Percentiles rank a stretch among this genome's conserved stretches.
Conservation (phyloP, 2,888 invertebrate genomes). For the Venustoraphidia nigricollis region DNA sequence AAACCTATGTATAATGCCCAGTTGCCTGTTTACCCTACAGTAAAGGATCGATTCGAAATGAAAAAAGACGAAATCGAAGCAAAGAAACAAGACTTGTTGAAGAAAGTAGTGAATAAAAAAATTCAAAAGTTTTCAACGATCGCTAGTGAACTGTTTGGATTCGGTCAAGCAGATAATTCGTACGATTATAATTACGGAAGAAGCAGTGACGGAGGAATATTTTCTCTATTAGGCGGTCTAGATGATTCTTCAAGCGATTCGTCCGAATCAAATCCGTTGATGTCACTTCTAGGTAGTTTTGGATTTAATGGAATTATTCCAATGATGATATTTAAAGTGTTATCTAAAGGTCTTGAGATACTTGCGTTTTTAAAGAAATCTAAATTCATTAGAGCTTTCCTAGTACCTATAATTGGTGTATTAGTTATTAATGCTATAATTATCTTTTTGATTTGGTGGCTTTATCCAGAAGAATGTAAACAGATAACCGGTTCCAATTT, state of each 20-base stretch:
- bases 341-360: neutral
- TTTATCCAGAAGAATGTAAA: conserved; percentile 2
- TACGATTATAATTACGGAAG: no score
- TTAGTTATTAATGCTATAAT: conserved; percentile 1
- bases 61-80: no score
- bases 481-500: no score
- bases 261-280: neutral
- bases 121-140: no score
- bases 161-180: no score
- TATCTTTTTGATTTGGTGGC: conserved; percentile 4
- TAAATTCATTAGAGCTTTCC: neutral
- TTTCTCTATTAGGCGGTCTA: neutral
- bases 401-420: conserved; percentile 1
- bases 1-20: no score
- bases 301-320: conserved; percentile 2
- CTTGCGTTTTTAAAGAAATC: neutral
- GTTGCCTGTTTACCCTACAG: no score
- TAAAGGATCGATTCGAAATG: no score
- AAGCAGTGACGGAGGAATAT: neutral
- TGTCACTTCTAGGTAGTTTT: neutral
- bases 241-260: neutral
- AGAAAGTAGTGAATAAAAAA: no score
- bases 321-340: neutral
- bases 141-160: no score
- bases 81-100: no score